Base-by-base conservation (phyloP, 2,113 vertebrate genomes). In the Gymnarchus niloticus region DNA sequence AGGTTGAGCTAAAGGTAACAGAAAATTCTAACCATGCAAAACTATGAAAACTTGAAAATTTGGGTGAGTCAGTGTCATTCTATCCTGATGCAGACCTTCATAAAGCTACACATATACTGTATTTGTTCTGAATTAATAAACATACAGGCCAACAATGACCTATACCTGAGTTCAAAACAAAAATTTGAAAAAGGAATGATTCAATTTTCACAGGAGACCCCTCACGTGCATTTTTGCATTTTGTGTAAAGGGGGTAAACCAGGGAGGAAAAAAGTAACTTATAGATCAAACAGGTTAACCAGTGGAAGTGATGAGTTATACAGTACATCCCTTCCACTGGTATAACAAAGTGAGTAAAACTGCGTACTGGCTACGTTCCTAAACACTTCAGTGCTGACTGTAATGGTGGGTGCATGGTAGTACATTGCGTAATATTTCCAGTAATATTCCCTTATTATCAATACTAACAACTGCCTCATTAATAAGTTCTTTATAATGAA, bases 301-400 rank as follows among this genome's bases (percentile, higher is more conserved):
- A 65, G 61, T 1, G 28, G 28, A 69, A 37, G 28, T 28, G n/a
- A n/a, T 14, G 25, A 65, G 77, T 49, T 80, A 49, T 49, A 80
- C 23, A 21, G 52, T 21, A 51, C 44, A 17, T 61, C n/a, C 57
- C 28, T 25, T 61, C 28, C 57, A 56, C 10, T 10, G 33, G 73
- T 84, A 52, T 23, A 83, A 73, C 90, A 94, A 46, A 78, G 77
- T 14, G 46, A 48, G n/a, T 14, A 51, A 81, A 48, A 25, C 46
- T 51, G 48, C n/a, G 23, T 21, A 78, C 46, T 51, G 48, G 23
- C 8, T 21, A 78, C 14, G 33, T 65, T 8, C 65, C 65, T 7
- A 37, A 73, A 73, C 33, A 73, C 33, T 51, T 48, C 77, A 25
- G 44, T 51, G 14, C 21, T 51, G 23, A 81, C 2, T 44, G 77